Evolutionary conservation across 2,113 vertebrate species (phyloP).

Genomic region (Sander lucioperca): DNA sequence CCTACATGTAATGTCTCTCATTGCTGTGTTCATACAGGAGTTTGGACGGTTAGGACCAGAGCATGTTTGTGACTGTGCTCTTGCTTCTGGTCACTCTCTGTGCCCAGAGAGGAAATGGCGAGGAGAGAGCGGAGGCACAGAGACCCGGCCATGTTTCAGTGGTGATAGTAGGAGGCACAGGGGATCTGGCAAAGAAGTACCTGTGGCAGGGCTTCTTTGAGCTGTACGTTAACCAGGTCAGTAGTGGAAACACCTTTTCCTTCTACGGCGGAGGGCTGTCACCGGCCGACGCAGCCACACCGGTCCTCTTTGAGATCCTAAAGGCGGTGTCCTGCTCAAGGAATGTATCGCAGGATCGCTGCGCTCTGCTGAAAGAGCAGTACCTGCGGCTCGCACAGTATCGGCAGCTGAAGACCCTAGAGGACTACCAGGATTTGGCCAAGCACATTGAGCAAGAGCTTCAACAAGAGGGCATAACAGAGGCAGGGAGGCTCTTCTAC

Average conservation of each 20-base stretch:
- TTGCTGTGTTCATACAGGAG: constrained; percentile 58
- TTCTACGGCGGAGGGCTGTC: constrained; percentile 90
- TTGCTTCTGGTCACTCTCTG: constrained; percentile 79
- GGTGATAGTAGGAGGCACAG: constrained; percentile 92
- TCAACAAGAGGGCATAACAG: constrained; percentile 84
- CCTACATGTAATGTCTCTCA: background rate
- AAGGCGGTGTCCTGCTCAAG: constrained; percentile 87
- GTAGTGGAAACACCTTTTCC: constrained; percentile 88
- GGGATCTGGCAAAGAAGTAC: constrained; percentile 95
- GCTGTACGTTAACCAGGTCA: constrained; percentile 88
- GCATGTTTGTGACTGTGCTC: constrained; percentile 76
- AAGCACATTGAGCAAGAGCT: constrained; percentile 83
- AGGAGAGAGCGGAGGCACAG: constrained; percentile 53
- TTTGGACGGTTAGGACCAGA: constrained; percentile 63
- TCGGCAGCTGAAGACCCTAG: constrained; percentile 83
- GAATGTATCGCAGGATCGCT: constrained; percentile 77
- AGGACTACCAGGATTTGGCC: constrained; percentile 88
- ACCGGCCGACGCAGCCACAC: constrained; percentile 77
- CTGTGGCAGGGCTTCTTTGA: constrained; percentile 96
- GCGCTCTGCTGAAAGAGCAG: constrained; percentile 89
- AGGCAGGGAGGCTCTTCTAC: constrained; percentile 94
- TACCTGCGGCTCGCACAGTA: constrained; percentile 91
- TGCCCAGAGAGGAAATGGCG: constrained; percentile 54
- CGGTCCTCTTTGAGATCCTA: constrained; percentile 86
- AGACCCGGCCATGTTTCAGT: constrained; percentile 90